Percentiles rank a stretch among this genome's conserved stretches.
Evolutionary conservation across 2,797 vertebrate genomes (phyloP).

Genomic region (Enteromius afrohamiltoni): DNA sequence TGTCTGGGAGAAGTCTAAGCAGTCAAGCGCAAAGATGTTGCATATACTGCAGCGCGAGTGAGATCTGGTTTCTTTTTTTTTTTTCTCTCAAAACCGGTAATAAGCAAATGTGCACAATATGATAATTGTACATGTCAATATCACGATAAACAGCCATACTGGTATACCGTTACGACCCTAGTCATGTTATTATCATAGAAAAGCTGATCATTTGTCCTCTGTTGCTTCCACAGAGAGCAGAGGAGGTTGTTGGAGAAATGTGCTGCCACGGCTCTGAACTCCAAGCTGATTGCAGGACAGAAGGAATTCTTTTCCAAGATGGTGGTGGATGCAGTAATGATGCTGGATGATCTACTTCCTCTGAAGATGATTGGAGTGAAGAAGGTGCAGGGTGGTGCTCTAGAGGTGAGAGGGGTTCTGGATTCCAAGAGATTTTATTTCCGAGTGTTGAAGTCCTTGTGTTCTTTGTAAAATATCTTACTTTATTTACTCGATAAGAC

Average conservation of each 20-base stretch:
- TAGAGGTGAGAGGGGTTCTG: conserved; percentile 82
- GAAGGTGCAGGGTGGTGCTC: conserved; percentile 95
- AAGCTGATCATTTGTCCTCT: not conserved
- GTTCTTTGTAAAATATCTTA: too few relatives aligned
- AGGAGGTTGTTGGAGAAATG: conserved; percentile 91
- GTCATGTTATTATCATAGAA: not conserved
- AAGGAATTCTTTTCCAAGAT: conserved; percentile 94
- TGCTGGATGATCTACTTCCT: conserved; percentile 91
- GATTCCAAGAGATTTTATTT: not conserved
- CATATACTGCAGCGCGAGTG: too few relatives aligned
- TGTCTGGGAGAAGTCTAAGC: too few relatives aligned
- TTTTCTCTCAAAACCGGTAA: too few relatives aligned
- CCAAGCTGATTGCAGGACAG: conserved; percentile 94
- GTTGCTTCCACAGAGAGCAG: conserved; percentile 76
- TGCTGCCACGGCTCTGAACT: conserved; percentile 93
- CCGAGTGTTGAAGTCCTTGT: too few relatives aligned
- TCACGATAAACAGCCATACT: too few relatives aligned
- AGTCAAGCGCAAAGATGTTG: too few relatives aligned
- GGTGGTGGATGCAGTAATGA: conserved; percentile 95
- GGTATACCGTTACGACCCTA: too few relatives aligned
- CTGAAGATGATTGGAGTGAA: conserved; percentile 99
- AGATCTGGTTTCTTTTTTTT: too few relatives aligned
- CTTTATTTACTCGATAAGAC: not conserved
- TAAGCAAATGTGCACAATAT: too few relatives aligned
- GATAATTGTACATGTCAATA: too few relatives aligned